Evolutionary conservation across 2,113 vertebrate genomes (phyloP), one percentile per base, ranked within the genome.

Genomic region (Anolis sagrei): DNA sequence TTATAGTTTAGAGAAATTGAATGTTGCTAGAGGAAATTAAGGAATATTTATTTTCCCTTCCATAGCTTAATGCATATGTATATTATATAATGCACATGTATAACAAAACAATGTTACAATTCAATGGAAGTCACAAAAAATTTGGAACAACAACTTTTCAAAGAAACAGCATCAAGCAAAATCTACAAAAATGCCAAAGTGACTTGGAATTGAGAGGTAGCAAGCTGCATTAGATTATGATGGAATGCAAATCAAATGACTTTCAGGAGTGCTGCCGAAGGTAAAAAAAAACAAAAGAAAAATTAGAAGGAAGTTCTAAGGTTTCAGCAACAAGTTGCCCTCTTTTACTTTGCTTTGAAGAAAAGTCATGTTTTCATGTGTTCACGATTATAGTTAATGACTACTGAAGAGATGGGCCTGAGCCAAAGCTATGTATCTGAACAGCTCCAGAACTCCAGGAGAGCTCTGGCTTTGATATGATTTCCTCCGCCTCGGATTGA

Each of bases 251-350:
- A 82, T 76, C 34, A 84, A 86, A 76, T n/a, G 16, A 73, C 36
- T 84, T 88, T 87, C 79, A 87, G 34, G 87, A 89, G 44, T 75
- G 32, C 54, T 81, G 88, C 86, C 62, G 68, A 84, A 91, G 70
- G 49, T 44, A 84, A 83, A 58, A 84, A 83, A 58, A 88, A 85
- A 76, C 74, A 88, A 88, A 85, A 74, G 44, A 58, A 87, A 87
- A 88, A 84, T 79, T 83, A 88, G 70, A 88, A 83, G 76, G 82
- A 88, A 74, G 58, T 84, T 79, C 75, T 83, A 88, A 87, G 73
- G 66, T 79, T 79, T 79, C 81, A 84, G 32, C 76, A 66, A 83
- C 70, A 68, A 79, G 81, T 76, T 88, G 69, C 81, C 81, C 81
- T 79, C 54, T 75, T 58, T n/a, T 34, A 54, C 66, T 68, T 79